Base-by-base conservation (phyloP, 2,888 invertebrate species). In the Phytoseiulus persimilis region DNA sequence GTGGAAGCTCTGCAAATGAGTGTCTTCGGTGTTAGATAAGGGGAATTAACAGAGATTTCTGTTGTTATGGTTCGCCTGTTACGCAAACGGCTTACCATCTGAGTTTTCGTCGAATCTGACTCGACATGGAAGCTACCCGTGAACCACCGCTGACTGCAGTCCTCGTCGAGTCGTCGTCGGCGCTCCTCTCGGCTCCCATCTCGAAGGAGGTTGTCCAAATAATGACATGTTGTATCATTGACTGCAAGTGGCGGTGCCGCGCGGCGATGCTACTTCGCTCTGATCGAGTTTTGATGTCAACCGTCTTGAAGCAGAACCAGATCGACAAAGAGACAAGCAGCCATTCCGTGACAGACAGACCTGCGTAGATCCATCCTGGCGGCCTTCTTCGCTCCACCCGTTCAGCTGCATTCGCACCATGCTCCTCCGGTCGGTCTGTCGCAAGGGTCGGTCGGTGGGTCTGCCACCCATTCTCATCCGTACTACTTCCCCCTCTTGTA, bases 261-360 rank as follows among this genome's bases (percentile, higher is more conserved):
- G 65, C 65, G 65, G 65, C 65, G 65, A 23, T 65, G 65, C 65
- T 14, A 11, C 65, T 65, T 28, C 14, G 87, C 32, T 45, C 45
- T 87, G 87, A 87, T 87, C 87, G 87, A 87, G 87, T 87, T 87
- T 87, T 87, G 87, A 87, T 87, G 87, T 87, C 33, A 87, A 87
- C 87, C 87, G 32, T 87, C 87, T 28, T 33, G 87, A 23, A 87
- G 87, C 28, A 65, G 65, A 14, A 65, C 65, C 18, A 23, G 65
- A 65, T 65, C 65, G 65, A 65, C 65, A 65, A 65, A 65, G 65
- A 65, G 23, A 65, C 65, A 65, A 28, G 9, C 65, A 65, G 65
- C 18, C 65, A 65, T 28, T 23, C 39, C 23, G 1, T 23, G 65
- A 46, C 46, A 6, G 14, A 65, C 65, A 28, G 65, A 65, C 65